Base-by-base conservation (phyloP, 2,888 invertebrate genomes). In the Dasysyrphus tricinctus region DNA sequence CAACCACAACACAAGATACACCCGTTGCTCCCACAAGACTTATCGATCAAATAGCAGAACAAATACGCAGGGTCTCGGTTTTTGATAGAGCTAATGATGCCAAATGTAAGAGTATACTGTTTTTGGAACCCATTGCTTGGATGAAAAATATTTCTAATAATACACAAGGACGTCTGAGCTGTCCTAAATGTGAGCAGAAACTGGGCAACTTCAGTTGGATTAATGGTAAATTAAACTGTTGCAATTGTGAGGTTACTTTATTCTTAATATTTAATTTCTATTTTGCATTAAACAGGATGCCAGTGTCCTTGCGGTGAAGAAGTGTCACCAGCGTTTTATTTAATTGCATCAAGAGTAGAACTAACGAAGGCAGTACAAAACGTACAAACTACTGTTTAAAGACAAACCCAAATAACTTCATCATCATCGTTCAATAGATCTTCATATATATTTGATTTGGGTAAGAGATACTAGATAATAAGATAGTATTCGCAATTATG, bases 131-230 rank as follows among this genome's bases (percentile, higher is more conserved):
- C 0, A 94, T 98, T 90, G 94, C 95, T 12, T 98, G 98, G 98
- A 98, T 98, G 97, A 93, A 94, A 67, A 94, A 95, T 89, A 95
- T 96, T 59, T 93, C 94, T 51, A 94, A 95, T 89, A 94, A 93
- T 77, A 94, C 95, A 14, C 95, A 96, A 90, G 98, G 98, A 49
- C 97, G 98, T 92, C 94, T 98, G 86, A 94, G 95, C 92, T 96
- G 98, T 92, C 97, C 98, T 61, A 96, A 97, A 91, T 98, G 98
- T 91, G 93, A 93, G 80, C 95, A 95, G 83, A 98, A 98, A 93
- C 94, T 98, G 83, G 98, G 98, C 37, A 97, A 96, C 79, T 98
- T 97, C 91, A 97, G 96, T 91, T 98, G 98, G 98, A 94, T 97
- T 80, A 96, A 96, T 95, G 97, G 96, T 96, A 88, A 91, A 93